Base-by-base conservation (phyloP, 2,113 vertebrate genomes). In the Oxyura jamaicensis region DNA sequence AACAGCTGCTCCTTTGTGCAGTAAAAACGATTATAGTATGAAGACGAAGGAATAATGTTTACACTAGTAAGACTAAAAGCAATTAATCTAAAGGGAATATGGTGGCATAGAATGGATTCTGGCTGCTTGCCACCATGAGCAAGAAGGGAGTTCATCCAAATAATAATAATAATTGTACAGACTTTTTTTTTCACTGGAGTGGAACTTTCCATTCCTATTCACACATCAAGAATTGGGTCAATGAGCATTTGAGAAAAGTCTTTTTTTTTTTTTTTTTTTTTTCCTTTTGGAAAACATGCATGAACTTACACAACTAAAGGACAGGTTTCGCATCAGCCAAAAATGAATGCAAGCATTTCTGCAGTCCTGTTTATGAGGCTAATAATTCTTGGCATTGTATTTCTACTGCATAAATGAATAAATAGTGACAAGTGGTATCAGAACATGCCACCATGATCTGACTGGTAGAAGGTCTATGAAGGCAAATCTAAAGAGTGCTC, bases 21-120 rank as follows among this genome's bases (percentile, higher is more conserved):
- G 6, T 53, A 78, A 92, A 92, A 42, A 92, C 76, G 56, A 42
- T 67, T 75, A 59, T 17, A 29, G 33, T 60, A 86, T 72, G 71
- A 86, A 66, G 65, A 83, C 36, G 15, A 50, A 88, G 44, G 65
- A 90, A 59, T n/a, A 50, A 11, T 41, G 16, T 81, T 92, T 91
- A 44, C 33, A 83, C 29, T 18, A 69, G 17, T 35, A 82, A 88
- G 50, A 91, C 33, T 46, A 63, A 93, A 91, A 78, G 36, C 20
- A 86, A 82, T 78, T 68, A 78, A 75, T 89, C 75, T 75, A 86
- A 91, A 92, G 66, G 22, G 69, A 95, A 56, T 75, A 84, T 68
- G 71, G 53, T 82, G 52, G 55, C 48, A 79, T 6, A 28, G 59
- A 81, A 91, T 29, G 35, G 69, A 82, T 81, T 83, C 50, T 93